Evolutionary conservation across 2,113 vertebrate genomes (phyloP).

Genomic region (Rhagologus leucostigma): DNA sequence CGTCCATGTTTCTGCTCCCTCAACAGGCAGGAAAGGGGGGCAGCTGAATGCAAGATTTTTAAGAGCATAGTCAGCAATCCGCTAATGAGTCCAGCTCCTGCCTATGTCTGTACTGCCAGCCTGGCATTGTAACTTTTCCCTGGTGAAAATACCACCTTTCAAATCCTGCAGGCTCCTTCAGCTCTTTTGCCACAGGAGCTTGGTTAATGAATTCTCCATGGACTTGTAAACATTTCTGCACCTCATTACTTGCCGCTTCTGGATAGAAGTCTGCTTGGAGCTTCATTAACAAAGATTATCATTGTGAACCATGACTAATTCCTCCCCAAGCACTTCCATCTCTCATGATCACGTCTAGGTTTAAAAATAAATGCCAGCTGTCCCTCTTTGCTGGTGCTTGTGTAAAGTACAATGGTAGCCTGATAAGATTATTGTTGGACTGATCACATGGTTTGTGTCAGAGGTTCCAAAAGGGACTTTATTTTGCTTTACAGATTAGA

Average conservation of each 20-base stretch:
- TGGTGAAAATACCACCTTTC: background rate
- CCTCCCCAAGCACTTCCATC: background rate
- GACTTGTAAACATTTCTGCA: slow-evolving; percentile 23
- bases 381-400: background rate
- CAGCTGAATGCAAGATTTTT: background rate
- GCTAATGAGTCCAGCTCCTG: fast-evolving
- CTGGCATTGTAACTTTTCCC: background rate
- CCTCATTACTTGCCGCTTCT: background rate
- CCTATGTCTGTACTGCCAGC: fast-evolving
- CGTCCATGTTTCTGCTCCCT: background rate
- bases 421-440: slow-evolving; percentile 3
- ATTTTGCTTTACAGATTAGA: background rate
- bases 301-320: slow-evolving; percentile 53
- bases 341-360: slow-evolving; percentile 7
- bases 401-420: background rate
- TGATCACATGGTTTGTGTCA: background rate
- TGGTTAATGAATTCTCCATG: background rate
- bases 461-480: background rate
- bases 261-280: background rate
- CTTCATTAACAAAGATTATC: slow-evolving; percentile 44
- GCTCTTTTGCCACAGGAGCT: background rate
- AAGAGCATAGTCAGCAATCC: background rate
- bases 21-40: background rate
- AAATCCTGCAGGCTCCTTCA: background rate
- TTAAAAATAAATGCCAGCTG: slow-evolving; percentile 65